Percentiles rank a stretch among this genome's conserved stretches.
Evolutionary conservation across 2,888 invertebrate genomes (phyloP).

Genomic region (Dolomedes plantarius): DNA sequence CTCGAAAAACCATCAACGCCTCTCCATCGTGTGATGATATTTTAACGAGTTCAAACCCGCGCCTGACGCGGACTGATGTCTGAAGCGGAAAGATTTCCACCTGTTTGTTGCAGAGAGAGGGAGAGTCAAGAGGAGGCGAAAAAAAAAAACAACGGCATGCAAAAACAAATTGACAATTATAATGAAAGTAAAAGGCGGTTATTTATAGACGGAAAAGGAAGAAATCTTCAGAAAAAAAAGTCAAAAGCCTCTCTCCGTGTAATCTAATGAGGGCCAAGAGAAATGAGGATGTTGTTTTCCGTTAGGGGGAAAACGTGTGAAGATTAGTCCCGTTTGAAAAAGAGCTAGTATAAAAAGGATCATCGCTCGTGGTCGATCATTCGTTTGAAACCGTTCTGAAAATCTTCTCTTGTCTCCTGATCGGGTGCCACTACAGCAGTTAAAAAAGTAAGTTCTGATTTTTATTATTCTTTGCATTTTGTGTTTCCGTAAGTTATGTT

Average conservation of each 20-base stretch:
- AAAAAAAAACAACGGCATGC: neutral
- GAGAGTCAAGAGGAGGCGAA: no score
- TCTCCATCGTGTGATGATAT: neutral
- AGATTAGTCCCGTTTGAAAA: neutral
- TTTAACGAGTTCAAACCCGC: neutral
- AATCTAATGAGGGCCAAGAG: conserved; percentile 8
- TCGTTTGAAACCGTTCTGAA: neutral
- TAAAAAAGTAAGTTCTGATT: no score
- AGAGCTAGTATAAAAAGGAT: neutral
- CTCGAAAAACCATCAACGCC: neutral
- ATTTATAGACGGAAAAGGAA: neutral
- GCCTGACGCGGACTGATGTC: neutral
- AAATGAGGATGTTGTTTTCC: neutral
- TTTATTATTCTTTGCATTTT: no score
- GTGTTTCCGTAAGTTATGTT: no score
- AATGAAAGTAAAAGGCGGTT: neutral
- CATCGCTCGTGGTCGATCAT: neutral
- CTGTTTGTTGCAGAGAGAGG: neutral
- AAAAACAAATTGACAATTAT: neutral
- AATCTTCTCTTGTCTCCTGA: neutral
- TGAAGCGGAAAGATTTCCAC: neutral
- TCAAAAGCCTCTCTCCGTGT: neutral
- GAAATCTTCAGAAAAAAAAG: neutral
- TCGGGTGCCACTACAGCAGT: neutral
- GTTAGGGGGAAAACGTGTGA: neutral